Base-by-base conservation (phyloP, 2,888 invertebrate genomes). In the Aphrophora alni region DNA sequence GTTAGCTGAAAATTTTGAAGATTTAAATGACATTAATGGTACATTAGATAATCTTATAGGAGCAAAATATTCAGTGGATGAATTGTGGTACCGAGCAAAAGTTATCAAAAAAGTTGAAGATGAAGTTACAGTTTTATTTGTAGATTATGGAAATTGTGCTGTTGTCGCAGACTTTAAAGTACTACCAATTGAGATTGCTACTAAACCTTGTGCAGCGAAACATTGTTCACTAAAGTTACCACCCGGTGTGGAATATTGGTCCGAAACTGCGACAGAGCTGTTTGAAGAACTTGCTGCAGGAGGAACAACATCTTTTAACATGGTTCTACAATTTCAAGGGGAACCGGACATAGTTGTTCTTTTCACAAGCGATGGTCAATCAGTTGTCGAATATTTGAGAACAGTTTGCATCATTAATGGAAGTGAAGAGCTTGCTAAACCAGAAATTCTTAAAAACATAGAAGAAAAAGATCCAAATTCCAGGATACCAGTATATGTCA, bases 141-240 rank as follows among this genome's bases (percentile, higher is more conserved):
- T 93, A 24, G 94, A 94, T 87, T 94, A 92, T 85, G 94, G 94
- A 0, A 93, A 93, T 85, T 92, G 92, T 72, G 91, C 93, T 8
- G 89, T 90, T 73, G 91, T 92, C 80, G 90, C 89, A 77, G 91
- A 91, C 83, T 89, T 93, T 78, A 90, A 91, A 78, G 89, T 89
- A 78, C 89, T 94, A 38, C 93, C 94, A 0, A 90, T 91, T 83
- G 91, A 92, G 76, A 86, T 94, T 0, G 88, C 90, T 0, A 85
- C 88, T 17, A 89, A 92, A 70, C 91, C 92, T 73, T 90, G 92
- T 0, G 87, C 93, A 75, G 93, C 93, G 0, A 82, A 83, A 75
- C 83, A 83, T 14, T 85, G 85, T 76, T 74, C 71, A 27, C 75
- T 94, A 51, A 88, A 89, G 69, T 88, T 90, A 73, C 89, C 90